These are phyloP conservation scores for Scaptomyza cyrtandrae DNA, from an alignment of 2,888 invertebrate species.

Conservation along the genomic window DNA sequence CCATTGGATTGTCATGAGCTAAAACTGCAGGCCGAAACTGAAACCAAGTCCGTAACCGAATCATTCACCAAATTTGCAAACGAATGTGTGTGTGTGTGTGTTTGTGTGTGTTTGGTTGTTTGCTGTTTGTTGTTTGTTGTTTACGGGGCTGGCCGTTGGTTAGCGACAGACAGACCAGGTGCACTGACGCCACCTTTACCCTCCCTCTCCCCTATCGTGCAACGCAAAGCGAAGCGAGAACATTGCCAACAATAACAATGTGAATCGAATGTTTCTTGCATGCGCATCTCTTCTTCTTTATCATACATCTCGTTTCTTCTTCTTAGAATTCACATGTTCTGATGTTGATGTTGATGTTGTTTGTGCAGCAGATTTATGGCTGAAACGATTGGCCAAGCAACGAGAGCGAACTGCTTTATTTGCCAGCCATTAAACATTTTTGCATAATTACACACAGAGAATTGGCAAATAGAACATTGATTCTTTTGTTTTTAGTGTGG, in stretches of 20 bases:
- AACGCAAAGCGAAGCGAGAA: conserved; percentile 21
- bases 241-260: conserved; percentile 52
- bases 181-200: neutral
- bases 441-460: conserved; percentile 53
- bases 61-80: conserved; percentile 56
- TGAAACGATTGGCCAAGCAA: conserved; percentile 37
- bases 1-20: conserved; percentile 45
- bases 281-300: conserved; percentile 2
- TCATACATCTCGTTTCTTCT: neutral
- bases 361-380: conserved; percentile 58
- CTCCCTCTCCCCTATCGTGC: neutral
- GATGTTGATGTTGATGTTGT: conserved; percentile 21
- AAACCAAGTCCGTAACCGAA: conserved; percentile 67
- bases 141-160: conserved; percentile 43
- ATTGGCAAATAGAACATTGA: conserved; percentile 45
- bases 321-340: neutral
- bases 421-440: conserved; percentile 57
- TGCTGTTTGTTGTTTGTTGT: conserved; percentile 39
- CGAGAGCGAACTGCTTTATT: conserved; percentile 40
- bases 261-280: conserved; percentile 48
- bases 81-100: neutral
- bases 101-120: conserved; percentile 2
- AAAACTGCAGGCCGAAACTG: conserved; percentile 61
- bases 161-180: conserved; percentile 48
- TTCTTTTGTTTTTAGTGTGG: neutral